These are phyloP conservation scores for Trisateles emortualis DNA, from an alignment of 2,888 invertebrate species.

Conservation along the genomic window DNA sequence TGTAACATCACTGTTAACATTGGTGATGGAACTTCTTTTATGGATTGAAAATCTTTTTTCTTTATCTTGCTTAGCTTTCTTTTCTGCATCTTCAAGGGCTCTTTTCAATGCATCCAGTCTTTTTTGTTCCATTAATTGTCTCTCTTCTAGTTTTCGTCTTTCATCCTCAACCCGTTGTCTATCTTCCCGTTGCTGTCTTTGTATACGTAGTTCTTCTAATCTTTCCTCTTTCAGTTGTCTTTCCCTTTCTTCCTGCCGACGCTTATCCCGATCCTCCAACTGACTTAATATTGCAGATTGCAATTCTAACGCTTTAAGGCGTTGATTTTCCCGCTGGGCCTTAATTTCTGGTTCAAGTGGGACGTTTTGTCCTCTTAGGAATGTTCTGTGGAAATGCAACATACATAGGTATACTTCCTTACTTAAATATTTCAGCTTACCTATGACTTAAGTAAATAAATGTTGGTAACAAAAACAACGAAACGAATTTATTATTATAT, in stretches of 20 bases:
- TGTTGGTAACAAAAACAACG: neutral
- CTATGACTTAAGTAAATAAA: neutral
- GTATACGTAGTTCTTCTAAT: constrained; percentile 92
- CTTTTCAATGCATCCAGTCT: constrained; percentile 92
- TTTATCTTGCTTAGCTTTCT: constrained; percentile 90
- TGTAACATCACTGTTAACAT: constrained; percentile 53
- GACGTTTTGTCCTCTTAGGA: constrained; percentile 94
- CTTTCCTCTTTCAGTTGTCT: constrained; percentile 91
- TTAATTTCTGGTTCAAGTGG: constrained; percentile 93
- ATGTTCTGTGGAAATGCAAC: constrained; percentile 81
- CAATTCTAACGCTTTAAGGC: constrained; percentile 94
- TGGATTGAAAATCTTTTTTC: constrained; percentile 79
- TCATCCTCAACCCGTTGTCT: constrained; percentile 91
- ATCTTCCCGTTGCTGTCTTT: constrained; percentile 91
- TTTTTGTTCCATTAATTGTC: constrained; percentile 90
- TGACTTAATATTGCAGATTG: constrained; percentile 95
- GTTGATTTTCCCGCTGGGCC: constrained; percentile 93
- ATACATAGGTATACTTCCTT: neutral
- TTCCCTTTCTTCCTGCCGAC: constrained; percentile 92
- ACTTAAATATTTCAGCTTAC: neutral
- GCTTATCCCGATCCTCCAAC: constrained; percentile 93
- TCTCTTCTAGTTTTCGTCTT: constrained; percentile 88
- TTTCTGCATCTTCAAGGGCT: constrained; percentile 92
- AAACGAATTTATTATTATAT: no score
- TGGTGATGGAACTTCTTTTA: constrained; percentile 60